A percentile compares a stretch with the other conserved stretches of the same genome.
Conservation (phyloP, 2,113 vertebrate genomes). For the Perognathus longimembris region DNA sequence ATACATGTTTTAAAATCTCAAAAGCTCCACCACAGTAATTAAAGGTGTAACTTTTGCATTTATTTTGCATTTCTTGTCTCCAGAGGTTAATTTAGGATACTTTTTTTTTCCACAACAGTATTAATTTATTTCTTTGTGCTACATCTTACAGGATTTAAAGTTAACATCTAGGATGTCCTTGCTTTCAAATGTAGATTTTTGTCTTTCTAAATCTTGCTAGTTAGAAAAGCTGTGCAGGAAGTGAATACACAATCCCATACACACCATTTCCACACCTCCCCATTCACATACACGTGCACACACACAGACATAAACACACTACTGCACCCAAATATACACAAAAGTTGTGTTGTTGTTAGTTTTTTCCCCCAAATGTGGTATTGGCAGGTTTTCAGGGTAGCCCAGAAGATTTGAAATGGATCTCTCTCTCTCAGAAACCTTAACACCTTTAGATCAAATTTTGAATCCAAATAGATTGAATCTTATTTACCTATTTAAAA, state of each 20-base stretch:
- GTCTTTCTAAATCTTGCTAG: conserved; percentile 86
- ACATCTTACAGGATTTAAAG: conserved; percentile 87
- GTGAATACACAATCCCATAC: conserved; percentile 43
- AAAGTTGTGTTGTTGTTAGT: too few species aligned
- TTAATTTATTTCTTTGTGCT: conserved; percentile 88
- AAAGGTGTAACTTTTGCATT: conserved; percentile 86
- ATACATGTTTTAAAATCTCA: conserved; percentile 82
- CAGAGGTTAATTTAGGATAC: conserved; percentile 85
- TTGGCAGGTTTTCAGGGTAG: not conserved
- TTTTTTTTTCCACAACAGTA: conserved; percentile 83
- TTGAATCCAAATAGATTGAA: conserved; percentile 49
- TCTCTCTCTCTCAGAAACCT: not conserved
- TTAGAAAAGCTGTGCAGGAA: conserved; percentile 81
- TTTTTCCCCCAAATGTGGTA: not conserved
- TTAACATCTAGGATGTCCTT: conserved; percentile 89
- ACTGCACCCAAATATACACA: conserved; percentile 38
- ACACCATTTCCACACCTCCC: conserved; percentile 13
- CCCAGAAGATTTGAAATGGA: conserved; percentile 35
- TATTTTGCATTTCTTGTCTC: conserved; percentile 86
- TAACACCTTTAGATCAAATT: conserved; percentile 27
- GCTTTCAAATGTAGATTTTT: conserved; percentile 92
- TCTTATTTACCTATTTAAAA: conserved; percentile 32
- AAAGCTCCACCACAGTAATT: conserved; percentile 83
- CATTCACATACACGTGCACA: not conserved
- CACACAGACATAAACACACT: conserved; percentile 38